Conservation (phyloP, 2,888 invertebrate genomes). For the Tetragonisca angustula region DNA sequence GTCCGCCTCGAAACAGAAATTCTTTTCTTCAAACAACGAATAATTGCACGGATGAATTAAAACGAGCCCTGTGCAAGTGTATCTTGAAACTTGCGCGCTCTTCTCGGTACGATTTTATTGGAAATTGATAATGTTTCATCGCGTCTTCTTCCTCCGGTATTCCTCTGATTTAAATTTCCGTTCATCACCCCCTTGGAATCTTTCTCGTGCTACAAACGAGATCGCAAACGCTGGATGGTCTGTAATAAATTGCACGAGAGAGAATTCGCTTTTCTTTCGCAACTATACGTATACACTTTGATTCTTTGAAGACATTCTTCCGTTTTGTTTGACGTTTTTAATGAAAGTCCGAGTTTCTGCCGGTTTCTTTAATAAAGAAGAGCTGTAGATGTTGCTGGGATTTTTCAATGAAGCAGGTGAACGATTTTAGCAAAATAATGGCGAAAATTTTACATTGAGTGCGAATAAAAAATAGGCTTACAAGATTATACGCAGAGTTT, state of each 20-base stretch:
- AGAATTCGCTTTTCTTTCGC: background rate
- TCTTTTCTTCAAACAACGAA: too few relatives aligned
- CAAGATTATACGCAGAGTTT: too few relatives aligned
- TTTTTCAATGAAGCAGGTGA: background rate
- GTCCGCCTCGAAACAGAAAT: too few relatives aligned
- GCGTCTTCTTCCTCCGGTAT: background rate
- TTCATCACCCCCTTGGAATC: background rate
- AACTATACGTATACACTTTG: background rate
- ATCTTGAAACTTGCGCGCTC: background rate
- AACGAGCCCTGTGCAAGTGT: too few relatives aligned
- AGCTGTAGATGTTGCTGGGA: too few relatives aligned
- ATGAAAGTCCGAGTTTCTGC: background rate
- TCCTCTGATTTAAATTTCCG: background rate
- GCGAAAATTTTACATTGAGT: background rate
- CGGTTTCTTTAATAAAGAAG: slow-evolving; percentile 12
- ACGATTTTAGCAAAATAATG: background rate
- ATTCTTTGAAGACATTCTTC: slow-evolving; percentile 1
- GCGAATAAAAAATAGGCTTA: too few relatives aligned
- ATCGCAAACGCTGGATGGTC: background rate
- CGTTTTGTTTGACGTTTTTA: slow-evolving; percentile 9
- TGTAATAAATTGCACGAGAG: background rate
- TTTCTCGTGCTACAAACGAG: background rate
- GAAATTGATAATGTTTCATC: background rate
- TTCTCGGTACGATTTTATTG: background rate
- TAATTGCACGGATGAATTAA: too few relatives aligned